Evolutionary conservation across 2,797 vertebrate genomes (phyloP).

Genomic region (Hapalemur alaotrensis): DNA sequence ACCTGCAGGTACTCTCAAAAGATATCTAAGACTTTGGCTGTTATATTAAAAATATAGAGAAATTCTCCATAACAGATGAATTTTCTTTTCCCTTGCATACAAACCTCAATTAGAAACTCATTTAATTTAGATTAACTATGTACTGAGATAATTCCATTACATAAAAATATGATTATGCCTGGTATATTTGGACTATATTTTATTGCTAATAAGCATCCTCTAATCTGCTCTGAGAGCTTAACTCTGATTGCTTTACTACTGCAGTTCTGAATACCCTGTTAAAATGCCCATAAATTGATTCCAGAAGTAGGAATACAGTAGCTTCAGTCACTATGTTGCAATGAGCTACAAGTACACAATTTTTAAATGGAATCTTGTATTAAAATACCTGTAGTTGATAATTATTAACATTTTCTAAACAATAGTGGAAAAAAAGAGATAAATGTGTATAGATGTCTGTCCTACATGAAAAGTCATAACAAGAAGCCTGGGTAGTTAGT

Average conservation of each 20-base stretch:
- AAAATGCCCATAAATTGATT: neutral
- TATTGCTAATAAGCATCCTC: slow-evolving; percentile 42
- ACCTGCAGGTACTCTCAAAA: slow-evolving; percentile 71
- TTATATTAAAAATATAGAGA: slow-evolving; percentile 62
- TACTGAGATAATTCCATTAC: slow-evolving; percentile 49
- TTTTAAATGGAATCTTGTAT: slow-evolving; percentile 38
- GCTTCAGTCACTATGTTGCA: neutral
- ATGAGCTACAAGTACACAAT: neutral
- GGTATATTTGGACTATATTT: slow-evolving; percentile 48
- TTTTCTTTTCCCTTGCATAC: slow-evolving; percentile 41
- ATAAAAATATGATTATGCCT: slow-evolving; percentile 34
- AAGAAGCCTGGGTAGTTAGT: neutral
- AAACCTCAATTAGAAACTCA: slow-evolving; percentile 63
- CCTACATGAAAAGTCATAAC: neutral
- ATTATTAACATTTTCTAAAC: neutral
- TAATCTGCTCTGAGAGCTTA: slow-evolving; percentile 52
- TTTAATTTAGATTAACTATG: slow-evolving; percentile 57
- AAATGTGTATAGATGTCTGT: neutral
- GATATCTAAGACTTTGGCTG: slow-evolving; percentile 44
- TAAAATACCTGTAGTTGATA: neutral
- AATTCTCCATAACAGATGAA: slow-evolving; percentile 37
- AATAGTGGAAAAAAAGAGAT: neutral
- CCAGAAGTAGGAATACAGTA: neutral
- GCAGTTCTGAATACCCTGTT: neutral
- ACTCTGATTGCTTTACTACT: slow-evolving; percentile 15